Base-by-base conservation (phyloP, 2,113 vertebrate species). In the Isurus oxyrinchus region DNA sequence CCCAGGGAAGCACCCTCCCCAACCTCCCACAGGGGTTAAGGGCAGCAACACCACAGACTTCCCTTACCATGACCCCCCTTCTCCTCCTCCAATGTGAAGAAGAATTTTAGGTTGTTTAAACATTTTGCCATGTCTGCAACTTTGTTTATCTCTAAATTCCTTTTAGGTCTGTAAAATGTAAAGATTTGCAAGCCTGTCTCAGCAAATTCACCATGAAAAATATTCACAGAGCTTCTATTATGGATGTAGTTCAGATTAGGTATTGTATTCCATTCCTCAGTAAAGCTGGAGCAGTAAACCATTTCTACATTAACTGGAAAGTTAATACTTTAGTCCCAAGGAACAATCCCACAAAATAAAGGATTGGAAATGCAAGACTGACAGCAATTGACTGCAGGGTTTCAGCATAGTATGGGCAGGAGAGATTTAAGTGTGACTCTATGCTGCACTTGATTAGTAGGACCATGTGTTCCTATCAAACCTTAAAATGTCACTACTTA, bases 331-430 rank as follows among this genome's bases (percentile, higher is more conserved):
- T 93, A 23, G 63, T 69, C 23, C 27, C n/a, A 72, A 95, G 44
- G 27, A 72, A 21, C 44, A 69, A 35, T 53, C 27, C 94, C 21
- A 14, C 88, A 72, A 66, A 95, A 95, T 95, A 72, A 72, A 72
- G 44, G 23, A 95, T 25, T 95, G 40, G 49, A 72, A 35, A 25
- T 31, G 27, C 14, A 95, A 35, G 40, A 94, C 57, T 16, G 57
- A 49, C 63, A 95, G 94, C 63, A 95, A 95, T 53, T 95, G 21
- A 95, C 94, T 72, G 94, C 66, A 55, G 49, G 25, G 5, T 67
- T 72, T 95, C 40, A 49, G 40, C 53, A n/a, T 7, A 49, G 25
- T 53, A 23, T 5, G 1, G 55, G 55, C 90, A 93, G 61, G 59
- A 59, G 35, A 93, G 90, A 93, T 63, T 93, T n/a, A n/a, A 63